Percentiles rank a stretch among this genome's conserved stretches.
Evolutionary conservation across 2,113 vertebrate genomes (phyloP).

Genomic region (Aptenodytes patagonicus): DNA sequence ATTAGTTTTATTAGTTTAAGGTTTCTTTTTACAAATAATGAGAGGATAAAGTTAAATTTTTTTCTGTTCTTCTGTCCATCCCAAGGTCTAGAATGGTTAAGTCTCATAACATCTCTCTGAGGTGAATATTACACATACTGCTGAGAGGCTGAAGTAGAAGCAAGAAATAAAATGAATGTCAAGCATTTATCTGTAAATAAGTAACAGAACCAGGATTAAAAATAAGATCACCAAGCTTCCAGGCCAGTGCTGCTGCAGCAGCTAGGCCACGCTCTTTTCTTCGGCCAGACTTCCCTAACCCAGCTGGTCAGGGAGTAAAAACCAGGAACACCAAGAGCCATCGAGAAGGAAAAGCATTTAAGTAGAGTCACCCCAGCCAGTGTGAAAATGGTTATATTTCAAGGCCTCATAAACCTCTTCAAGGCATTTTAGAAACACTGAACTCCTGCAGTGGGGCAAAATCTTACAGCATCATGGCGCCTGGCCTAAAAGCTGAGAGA

Average conservation of each 20-base stretch:
- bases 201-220: background rate
- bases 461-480: slow-evolving; percentile 25
- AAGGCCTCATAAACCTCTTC: slow-evolving; percentile 29
- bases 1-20: background rate
- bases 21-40: background rate
- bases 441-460: slow-evolving; percentile 9
- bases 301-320: background rate
- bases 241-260: background rate
- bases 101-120: background rate
- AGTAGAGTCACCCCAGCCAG: background rate
- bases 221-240: background rate
- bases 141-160: background rate
- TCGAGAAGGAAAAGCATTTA: background rate
- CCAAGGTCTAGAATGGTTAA: background rate
- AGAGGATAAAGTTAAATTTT: background rate
- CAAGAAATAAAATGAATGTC: background rate
- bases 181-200: background rate
- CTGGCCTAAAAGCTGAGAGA: slow-evolving; percentile 16
- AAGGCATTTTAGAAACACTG: slow-evolving; percentile 3
- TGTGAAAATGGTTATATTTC: slow-evolving; percentile 21
- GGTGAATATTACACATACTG: background rate
- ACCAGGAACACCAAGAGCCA: background rate
- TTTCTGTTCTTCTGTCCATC: background rate
- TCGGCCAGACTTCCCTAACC: background rate
- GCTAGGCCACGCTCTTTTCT: background rate